Base-by-base conservation (phyloP, 2,888 invertebrate genomes). In the Tenthredo notha region DNA sequence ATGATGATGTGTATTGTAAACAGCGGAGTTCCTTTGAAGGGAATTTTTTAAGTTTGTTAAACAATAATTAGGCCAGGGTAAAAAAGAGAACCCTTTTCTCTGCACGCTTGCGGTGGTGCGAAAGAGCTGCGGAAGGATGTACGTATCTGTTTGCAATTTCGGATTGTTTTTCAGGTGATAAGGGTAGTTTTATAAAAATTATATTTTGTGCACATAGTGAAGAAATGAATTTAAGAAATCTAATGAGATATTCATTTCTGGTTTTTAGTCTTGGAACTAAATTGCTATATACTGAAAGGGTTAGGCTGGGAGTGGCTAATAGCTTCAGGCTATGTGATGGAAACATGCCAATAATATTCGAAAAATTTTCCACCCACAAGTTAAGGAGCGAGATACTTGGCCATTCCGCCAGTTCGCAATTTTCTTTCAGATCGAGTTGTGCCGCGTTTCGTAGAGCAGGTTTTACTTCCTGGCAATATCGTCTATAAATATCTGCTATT, bases 401-500 rank as follows among this genome's bases (percentile, higher is more conserved):
- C 58, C 33, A 25, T 37, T 80, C 58, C 29, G 18, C 58, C 37
- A 61, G 61, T 80, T 61, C 61, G 21, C 80, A 25, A 37, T n/a
- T 54, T 78, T 78, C 54, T 18, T 37, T 78, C 54, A 15, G 15
- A 80, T 83, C 40, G 67, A 40, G 67, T 33, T 15, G 58, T 43
- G 40, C 83, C 29, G 29, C 47, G 67, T 5, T 47, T 70, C 43
- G 67, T 50, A 5, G 25, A 37, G n/a, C 70, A 29, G 4, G 70
- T 15, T 67, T 67, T 29, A 29, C 83, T 67, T 50, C 29, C 61
- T 15, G 67, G 58, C n/a, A 65, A 83, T 83, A 83, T 43, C 25
- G 67, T 83, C 83, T 83, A 70, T 67, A 43, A 83, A 83, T 70
- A 83, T 33, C 15, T 15, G 83, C 83, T 83, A 83, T 83, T 83